Conservation (phyloP, 1,140 invertebrate genomes). For the Anastrepha ludens region DNA sequence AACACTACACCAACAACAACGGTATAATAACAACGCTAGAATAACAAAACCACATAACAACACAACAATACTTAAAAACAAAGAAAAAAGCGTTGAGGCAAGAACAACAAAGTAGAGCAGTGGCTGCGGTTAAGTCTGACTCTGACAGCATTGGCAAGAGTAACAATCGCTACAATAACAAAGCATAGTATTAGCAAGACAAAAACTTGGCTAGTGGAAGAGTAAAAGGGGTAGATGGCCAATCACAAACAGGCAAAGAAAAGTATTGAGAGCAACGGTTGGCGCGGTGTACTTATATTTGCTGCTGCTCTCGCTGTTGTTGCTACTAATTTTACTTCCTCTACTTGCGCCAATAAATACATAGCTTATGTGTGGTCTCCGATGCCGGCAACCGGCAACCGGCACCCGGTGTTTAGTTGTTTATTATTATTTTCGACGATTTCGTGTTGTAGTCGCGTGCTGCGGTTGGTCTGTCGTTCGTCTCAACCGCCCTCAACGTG, state of each 20-base stretch:
- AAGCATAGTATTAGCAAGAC: not conserved
- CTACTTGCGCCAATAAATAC: not conserved
- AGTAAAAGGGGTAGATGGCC: not conserved
- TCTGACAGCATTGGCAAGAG: conserved; percentile 2
- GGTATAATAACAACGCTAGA: conserved; percentile 6
- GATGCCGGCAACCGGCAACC: not conserved
- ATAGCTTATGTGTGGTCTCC: conserved; percentile 29
- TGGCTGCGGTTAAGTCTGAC: conserved; percentile 7
- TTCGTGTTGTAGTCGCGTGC: conserved; percentile 48
- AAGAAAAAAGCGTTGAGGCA: not conserved
- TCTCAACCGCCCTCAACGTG: conserved; percentile 33
- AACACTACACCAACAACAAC: not conserved
- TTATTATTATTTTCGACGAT: conserved; percentile 41
- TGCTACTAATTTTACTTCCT: conserved; percentile 49
- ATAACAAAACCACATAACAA: not conserved
- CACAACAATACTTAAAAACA: not conserved
- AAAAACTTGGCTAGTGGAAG: not conserved
- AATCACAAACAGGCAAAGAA: not conserved
- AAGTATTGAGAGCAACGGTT: conserved; percentile 23
- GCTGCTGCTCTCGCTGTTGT: not conserved
- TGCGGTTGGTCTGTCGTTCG: not conserved
- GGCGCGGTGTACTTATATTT: not conserved
- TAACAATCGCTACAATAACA: conserved; percentile 23
- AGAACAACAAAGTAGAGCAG: conserved; percentile 40
- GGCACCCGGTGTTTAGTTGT: conserved; percentile 42